Percentiles rank a stretch among this genome's conserved stretches.
Evolutionary conservation across 2,888 invertebrate genomes (phyloP).

Genomic region (Zeuzera pyrina): DNA sequence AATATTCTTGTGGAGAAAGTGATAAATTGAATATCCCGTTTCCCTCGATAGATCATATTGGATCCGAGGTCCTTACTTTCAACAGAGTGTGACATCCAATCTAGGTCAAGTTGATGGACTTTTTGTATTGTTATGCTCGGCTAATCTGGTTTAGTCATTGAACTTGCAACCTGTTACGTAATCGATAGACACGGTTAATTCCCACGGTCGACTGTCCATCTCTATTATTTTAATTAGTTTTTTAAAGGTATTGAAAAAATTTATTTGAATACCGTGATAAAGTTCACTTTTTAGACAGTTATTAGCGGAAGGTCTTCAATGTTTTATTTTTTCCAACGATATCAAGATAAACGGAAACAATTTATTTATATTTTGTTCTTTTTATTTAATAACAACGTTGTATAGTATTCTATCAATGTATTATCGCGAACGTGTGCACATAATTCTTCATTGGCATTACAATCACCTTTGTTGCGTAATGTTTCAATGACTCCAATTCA

Average conservation of each 20-base stretch:
- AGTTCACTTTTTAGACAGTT: slow-evolving; percentile 3
- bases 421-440: too few species aligned
- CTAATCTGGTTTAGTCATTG: slow-evolving; percentile 23
- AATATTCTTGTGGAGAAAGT: too few species aligned
- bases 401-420: too few species aligned
- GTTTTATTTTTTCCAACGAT: too few species aligned
- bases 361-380: too few species aligned
- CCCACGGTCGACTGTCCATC: slow-evolving; percentile 6
- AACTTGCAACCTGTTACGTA: slow-evolving; percentile 25
- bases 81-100: slow-evolving; percentile 44
- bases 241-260: slow-evolving; percentile 4
- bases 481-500: too few species aligned
- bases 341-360: too few species aligned
- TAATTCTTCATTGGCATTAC: too few species aligned
- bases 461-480: too few species aligned
- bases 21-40: too few species aligned
- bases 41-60: slow-evolving; percentile 14
- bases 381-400: too few species aligned
- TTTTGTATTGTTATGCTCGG: slow-evolving; percentile 28
- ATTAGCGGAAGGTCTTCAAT: slow-evolving; percentile 7
- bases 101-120: slow-evolving; percentile 63
- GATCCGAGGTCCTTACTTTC: slow-evolving; percentile 33
- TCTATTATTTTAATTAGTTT: slow-evolving; percentile 6
- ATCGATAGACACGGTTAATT: slow-evolving; percentile 7
- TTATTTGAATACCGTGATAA: slow-evolving; percentile 5